Percentiles rank a stretch among this genome's conserved stretches.
These are phyloP conservation scores for Climacteris rufus DNA, from an alignment of 2,113 vertebrate genomes.

Conservation along the genomic window DNA sequence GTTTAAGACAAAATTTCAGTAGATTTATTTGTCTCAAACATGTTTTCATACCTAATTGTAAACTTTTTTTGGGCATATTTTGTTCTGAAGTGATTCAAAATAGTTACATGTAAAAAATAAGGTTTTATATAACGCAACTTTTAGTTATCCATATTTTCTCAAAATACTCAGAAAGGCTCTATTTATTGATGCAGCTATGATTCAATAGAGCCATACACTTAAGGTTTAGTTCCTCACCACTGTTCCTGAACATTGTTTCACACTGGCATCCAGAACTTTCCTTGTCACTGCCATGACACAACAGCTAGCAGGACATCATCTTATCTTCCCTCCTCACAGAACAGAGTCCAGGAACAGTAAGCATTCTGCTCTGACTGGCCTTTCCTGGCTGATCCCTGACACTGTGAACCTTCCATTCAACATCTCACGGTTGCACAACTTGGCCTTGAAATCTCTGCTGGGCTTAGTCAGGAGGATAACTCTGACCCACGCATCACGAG, in stretches of 20 bases:
- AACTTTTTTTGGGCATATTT: background rate
- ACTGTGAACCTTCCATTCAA: background rate
- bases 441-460: background rate
- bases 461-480: background rate
- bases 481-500: rapidly evolving
- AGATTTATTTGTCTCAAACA: background rate
- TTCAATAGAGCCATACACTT: background rate
- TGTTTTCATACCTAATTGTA: background rate
- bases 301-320: rapidly evolving
- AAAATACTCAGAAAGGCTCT: background rate
- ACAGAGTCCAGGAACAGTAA: background rate
- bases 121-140: background rate
- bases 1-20: background rate
- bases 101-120: background rate
- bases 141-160: background rate
- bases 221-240: background rate
- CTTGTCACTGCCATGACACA: background rate
- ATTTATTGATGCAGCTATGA: background rate
- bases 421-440: background rate
- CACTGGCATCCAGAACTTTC: background rate
- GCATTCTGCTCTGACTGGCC: background rate
- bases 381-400: background rate
- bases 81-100: background rate
- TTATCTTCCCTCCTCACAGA: background rate
- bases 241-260: background rate